Base-by-base conservation (phyloP, 2,113 vertebrate genomes). In the Sitta europaea region DNA sequence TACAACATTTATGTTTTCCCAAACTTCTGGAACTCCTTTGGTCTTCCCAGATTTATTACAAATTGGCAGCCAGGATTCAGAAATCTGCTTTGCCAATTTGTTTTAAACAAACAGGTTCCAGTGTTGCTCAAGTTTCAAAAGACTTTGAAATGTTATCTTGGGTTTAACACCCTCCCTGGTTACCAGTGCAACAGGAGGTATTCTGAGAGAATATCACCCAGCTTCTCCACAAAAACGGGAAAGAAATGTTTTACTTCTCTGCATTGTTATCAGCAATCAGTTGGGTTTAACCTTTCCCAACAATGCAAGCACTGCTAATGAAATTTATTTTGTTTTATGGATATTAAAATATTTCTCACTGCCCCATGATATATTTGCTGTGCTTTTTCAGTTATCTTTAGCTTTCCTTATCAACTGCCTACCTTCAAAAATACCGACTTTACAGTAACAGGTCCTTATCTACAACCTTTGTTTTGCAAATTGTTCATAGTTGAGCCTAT, bases 71-170 rank as follows among this genome's bases (percentile, higher is more conserved):
- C 55, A 74, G 70, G 55, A 67, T 43, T 81, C 73, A 87, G 76
- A 77, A 86, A 81, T 57, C 36, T 35, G 70, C 31, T 91, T 58
- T 67, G 61, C 73, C 87, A 81, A 25, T 51, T 75, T 58, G 48
- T 84, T 86, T 87, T 55, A 91, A 84, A 92, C 86, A 88, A 88
- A 53, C 81, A 93, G 53, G 77, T 63, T 62, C 70, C 57, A 81
- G 29, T 9, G 61, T 47, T n/a, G 33, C 48, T 94, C 48, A 14
- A 51, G 43, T 92, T 96, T 74, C 93, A 91, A 78, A 84, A 84
- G 77, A 22, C 51, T 91, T 70, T n/a, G 28, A 45, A 84, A 62
- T 8, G 24, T 89, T 88, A 85, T 61, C 77, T 91, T 12, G n/a
- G 31, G 11, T 93, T 93, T 63, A 74, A 78, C 81, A 47, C 53